phyloP scores from a whole-genome alignment of 2,797 vertebrate genomes.

The Fratercula arctica region DNA sequence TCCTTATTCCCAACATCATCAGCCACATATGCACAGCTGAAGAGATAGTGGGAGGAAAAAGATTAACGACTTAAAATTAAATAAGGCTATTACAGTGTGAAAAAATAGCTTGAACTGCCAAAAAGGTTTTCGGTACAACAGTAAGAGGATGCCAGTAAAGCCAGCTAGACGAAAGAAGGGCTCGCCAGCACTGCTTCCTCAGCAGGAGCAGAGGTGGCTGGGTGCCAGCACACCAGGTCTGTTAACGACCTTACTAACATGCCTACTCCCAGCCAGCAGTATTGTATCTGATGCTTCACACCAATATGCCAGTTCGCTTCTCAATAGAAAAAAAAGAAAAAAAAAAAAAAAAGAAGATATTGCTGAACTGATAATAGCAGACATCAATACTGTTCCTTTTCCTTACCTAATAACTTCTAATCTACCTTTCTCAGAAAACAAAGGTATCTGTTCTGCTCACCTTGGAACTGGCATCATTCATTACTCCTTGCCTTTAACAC shows the following conservation, averaged over 20 bases:
- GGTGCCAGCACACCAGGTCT: neutral
- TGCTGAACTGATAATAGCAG: slow-evolving; percentile 8
- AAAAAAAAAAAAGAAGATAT: neutral
- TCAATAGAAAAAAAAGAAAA: neutral
- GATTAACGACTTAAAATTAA: slow-evolving; percentile 75
- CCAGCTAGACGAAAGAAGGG: neutral
- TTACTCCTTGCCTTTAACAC: neutral
- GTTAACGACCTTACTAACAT: neutral
- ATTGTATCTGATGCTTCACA: neutral
- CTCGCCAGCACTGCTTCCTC: neutral
- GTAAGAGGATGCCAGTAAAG: neutral
- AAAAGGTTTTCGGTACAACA: slow-evolving; percentile 14
- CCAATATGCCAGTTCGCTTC: neutral
- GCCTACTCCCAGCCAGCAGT: neutral
- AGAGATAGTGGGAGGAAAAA: slow-evolving; percentile 53
- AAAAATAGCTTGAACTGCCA: slow-evolving; percentile 71
- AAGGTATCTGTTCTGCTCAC: neutral
- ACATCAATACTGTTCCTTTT: neutral
- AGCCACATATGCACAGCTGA: slow-evolving; percentile 68
- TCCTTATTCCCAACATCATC: slow-evolving; percentile 69
- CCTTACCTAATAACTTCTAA: neutral
- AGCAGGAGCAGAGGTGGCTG: neutral
- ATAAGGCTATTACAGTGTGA: slow-evolving; percentile 70
- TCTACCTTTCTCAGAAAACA: neutral
- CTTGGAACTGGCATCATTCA: neutral